phyloP scores from a whole-genome alignment of 2,888 invertebrate species.

The Eupithecia vulgata region DNA sequence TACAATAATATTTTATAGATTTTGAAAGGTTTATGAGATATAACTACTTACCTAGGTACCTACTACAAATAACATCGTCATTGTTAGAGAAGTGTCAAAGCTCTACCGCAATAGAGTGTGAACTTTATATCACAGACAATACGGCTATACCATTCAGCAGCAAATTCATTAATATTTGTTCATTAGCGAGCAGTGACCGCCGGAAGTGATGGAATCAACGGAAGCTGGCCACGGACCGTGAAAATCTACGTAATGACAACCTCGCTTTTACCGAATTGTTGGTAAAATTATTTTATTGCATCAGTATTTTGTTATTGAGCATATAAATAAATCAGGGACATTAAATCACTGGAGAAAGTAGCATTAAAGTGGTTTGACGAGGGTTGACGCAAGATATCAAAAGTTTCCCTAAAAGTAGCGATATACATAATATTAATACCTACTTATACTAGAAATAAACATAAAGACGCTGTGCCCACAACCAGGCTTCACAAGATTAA shows the following conservation, averaged over 20 bases:
- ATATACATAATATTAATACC: no score
- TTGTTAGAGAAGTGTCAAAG: background rate
- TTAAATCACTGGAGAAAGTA: background rate
- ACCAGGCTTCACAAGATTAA: no score
- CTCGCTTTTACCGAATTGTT: constrained; percentile 45
- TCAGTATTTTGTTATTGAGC: constrained; percentile 9
- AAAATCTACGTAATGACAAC: constrained; percentile 50
- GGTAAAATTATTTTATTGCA: constrained; percentile 32
- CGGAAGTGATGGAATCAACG: constrained; percentile 79
- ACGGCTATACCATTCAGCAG: constrained; percentile 23
- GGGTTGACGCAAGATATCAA: no score
- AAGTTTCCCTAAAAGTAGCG: no score
- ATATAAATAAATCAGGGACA: background rate
- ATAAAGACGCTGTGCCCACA: no score
- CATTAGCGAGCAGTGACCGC: constrained; percentile 37
- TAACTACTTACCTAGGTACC: no score
- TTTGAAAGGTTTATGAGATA: background rate
- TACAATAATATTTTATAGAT: no score
- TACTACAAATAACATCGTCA: no score
- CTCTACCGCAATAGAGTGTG: background rate
- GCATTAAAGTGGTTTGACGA: no score
- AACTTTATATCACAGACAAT: constrained; percentile 12
- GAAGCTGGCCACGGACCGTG: constrained; percentile 70
- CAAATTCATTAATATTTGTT: constrained; percentile 35
- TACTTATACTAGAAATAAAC: no score